Base-by-base conservation (phyloP, 2,113 vertebrate species). In the Hemicordylus capensis region DNA sequence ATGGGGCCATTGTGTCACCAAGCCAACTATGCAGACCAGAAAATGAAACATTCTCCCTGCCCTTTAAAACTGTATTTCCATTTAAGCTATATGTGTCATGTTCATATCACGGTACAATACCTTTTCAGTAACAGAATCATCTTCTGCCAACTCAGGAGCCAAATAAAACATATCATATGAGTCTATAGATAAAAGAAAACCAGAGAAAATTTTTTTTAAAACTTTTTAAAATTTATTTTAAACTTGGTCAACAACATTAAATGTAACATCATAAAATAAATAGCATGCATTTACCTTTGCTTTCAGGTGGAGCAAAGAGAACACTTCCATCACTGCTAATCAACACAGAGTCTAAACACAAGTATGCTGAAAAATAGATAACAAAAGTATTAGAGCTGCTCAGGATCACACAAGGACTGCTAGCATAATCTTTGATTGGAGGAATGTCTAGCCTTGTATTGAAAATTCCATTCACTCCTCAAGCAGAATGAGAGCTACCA, bases 61-160 rank as follows among this genome's bases (percentile, higher is more conserved):
- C 28, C 11, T 74, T 64, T 26, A 42, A 80, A 91, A 73, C 91
- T 20, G 87, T 80, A 76, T 54, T 51, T 48, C 48, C 24, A 59
- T 67, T 58, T 22, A 59, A 46, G 44, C 24, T 34, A 51, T 44
- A 64, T 37, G 44, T 24, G 4, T 28, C 37, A n/a, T 59, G 42
- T 46, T 63, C 46, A 26, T 39, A 91, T 87, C 58, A 85, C 85
- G 85, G 73, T 26, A 91, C 85, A 90, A 84, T 88, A 98, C 98
- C 97, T 98, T 98, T 91, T 98, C 98, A 44, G 96, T 96, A 90
- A 97, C 94, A 83, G 97, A 96, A 85, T 96, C 95, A 69, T 97
- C 95, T 12, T 98, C 97, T 93, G 97, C 96, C 93, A 96, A 96
- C 94, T 98, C 98, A 86, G 98, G 98, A 67, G 98, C 97, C 72